phyloP scores from a whole-genome alignment of 2,113 vertebrate species.

The Pithys albifrons region DNA sequence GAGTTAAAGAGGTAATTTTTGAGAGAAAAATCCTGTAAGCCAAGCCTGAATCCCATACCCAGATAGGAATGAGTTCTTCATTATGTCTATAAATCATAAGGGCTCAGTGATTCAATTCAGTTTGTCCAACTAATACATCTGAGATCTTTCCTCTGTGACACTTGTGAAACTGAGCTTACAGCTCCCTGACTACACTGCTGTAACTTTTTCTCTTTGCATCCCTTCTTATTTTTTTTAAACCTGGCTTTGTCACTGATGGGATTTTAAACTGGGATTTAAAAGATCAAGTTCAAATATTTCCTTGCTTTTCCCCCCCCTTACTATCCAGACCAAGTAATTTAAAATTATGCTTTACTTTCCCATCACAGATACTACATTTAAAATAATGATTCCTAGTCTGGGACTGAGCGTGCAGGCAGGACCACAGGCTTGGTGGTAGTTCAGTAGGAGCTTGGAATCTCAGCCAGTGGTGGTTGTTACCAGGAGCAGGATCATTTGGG shows the following conservation, averaged over 20 bases:
- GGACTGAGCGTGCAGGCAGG: neutral
- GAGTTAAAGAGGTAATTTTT: neutral
- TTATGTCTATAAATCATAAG: neutral
- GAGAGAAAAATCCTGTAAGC: neutral
- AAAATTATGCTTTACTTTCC: neutral
- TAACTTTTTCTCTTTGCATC: neutral
- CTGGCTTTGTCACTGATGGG: neutral
- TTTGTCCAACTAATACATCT: neutral
- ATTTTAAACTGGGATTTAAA: neutral
- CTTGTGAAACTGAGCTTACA: neutral
- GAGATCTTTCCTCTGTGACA: neutral
- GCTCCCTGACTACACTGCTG: neutral
- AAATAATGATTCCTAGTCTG: neutral
- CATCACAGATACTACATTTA: neutral
- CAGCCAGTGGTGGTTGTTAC: accelerated
- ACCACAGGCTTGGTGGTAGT: neutral
- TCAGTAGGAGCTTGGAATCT: neutral
- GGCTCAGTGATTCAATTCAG: neutral
- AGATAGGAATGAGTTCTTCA: neutral
- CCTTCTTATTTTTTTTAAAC: neutral
- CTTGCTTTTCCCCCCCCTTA: neutral
- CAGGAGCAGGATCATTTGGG: neutral
- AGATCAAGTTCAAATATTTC: neutral
- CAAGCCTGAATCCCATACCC: neutral
- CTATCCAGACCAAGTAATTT: neutral